Evolutionary conservation across 1,140 invertebrate genomes (phyloP).

Genomic region (Cotesia vestalis): DNA sequence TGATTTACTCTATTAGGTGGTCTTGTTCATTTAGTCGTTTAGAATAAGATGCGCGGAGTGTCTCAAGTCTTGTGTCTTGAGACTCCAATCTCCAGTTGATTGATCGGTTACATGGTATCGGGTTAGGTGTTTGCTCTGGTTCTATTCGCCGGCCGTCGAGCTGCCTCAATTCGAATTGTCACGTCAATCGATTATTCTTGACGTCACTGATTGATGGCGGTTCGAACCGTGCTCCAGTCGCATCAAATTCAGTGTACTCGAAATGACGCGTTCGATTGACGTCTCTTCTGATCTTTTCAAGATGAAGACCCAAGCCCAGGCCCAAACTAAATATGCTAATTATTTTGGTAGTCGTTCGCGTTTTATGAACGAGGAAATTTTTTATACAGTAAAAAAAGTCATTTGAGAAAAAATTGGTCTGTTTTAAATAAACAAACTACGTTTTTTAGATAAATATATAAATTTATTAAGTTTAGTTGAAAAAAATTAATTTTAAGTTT

Average conservation of each 20-base stretch:
- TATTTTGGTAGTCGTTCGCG: not conserved
- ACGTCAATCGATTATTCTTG: constrained; percentile 60
- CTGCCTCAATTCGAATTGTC: constrained; percentile 53
- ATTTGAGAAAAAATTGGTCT: too few species aligned
- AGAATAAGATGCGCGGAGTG: constrained; percentile 29
- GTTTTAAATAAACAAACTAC: too few species aligned
- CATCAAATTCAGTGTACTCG: too few species aligned
- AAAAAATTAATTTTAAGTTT: too few species aligned
- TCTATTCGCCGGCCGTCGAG: constrained; percentile 35
- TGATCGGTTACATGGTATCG: constrained; percentile 46
- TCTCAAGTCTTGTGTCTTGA: too few species aligned
- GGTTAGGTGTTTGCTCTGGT: constrained; percentile 47
- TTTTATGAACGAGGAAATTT: too few species aligned
- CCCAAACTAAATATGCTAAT: not conserved
- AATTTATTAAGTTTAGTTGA: too few species aligned
- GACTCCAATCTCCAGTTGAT: constrained; percentile 44
- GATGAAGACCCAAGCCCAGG: not conserved
- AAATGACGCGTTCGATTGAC: constrained; percentile 45
- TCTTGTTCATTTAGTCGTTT: not conserved
- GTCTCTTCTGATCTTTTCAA: constrained; percentile 1
- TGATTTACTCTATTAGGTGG: constrained; percentile 42
- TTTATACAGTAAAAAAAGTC: too few species aligned
- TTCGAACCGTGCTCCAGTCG: too few species aligned
- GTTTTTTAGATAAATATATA: too few species aligned
- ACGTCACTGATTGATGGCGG: constrained; percentile 56